These are phyloP conservation scores for Mesaphorura yosii DNA, from an alignment of 1,140 invertebrate genomes.

Conservation along the genomic window DNA sequence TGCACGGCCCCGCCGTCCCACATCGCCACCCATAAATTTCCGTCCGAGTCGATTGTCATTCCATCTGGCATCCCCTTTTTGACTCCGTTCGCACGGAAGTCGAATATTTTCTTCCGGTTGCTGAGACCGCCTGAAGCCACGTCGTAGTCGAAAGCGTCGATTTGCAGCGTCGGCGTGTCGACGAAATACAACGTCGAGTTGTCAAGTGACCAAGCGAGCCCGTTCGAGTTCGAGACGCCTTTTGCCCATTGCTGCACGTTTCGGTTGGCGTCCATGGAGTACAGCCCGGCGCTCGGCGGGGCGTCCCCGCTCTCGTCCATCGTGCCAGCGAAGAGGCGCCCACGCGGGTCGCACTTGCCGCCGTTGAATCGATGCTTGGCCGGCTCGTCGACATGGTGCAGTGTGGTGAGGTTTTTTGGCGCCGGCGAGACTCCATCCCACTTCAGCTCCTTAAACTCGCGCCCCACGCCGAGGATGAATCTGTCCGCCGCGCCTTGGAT, in stretches of 20 bases:
- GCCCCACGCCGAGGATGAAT: constrained; percentile 52
- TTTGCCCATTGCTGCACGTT: background rate
- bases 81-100: constrained; percentile 29
- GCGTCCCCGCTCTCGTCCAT: background rate
- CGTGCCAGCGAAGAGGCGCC: constrained; percentile 45
- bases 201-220: constrained; percentile 61
- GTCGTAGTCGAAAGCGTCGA: constrained; percentile 63
- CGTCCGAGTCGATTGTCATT: constrained; percentile 37
- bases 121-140: constrained; percentile 48
- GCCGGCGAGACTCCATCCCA: constrained; percentile 42
- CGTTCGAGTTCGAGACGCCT: constrained; percentile 61
- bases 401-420: constrained; percentile 42
- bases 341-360: constrained; percentile 67
- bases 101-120: constrained; percentile 31
- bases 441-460: constrained; percentile 40
- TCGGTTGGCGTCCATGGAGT: constrained; percentile 2
- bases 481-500: constrained; percentile 46
- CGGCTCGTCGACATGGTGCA: constrained; percentile 45
- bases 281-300: constrained; percentile 6
- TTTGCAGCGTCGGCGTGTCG: constrained; percentile 52
- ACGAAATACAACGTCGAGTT: constrained; percentile 63
- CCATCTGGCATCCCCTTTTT: constrained; percentile 36
- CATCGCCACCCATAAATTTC: constrained; percentile 38
- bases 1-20: constrained; percentile 30
- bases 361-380: constrained; percentile 64